These are phyloP conservation scores for Erebia aethiops DNA, from an alignment of 2,888 invertebrate genomes.

Conservation along the genomic window DNA sequence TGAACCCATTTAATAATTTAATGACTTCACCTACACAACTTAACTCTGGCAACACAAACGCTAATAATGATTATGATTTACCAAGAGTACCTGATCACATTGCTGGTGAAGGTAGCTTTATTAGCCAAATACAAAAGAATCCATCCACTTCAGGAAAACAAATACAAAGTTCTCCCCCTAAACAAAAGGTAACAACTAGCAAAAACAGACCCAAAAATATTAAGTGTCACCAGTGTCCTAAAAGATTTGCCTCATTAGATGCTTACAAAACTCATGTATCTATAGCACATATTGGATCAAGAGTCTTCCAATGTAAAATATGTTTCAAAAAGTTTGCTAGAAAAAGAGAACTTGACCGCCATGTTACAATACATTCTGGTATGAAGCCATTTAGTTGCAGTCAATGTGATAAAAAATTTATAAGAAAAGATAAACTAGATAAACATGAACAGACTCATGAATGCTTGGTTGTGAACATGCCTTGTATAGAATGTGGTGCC, in stretches of 20 bases:
- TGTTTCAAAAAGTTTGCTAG: constrained; percentile 87
- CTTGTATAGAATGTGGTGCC: constrained; percentile 85
- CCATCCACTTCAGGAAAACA: constrained; percentile 58
- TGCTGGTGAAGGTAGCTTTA: constrained; percentile 74
- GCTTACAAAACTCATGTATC: constrained; percentile 81
- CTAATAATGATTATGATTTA: constrained; percentile 63
- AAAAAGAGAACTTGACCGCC: constrained; percentile 87
- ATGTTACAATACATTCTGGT: constrained; percentile 86
- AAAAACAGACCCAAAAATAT: constrained; percentile 78
- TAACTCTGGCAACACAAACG: constrained; percentile 53
- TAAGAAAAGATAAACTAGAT: constrained; percentile 86
- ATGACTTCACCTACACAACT: constrained; percentile 70
- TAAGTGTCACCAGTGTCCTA: constrained; percentile 79
- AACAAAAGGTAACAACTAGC: constrained; percentile 57
- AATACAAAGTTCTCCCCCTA: constrained; percentile 60
- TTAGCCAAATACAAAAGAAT: constrained; percentile 66
- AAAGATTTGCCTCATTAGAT: constrained; percentile 77
- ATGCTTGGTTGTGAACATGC: constrained; percentile 81
- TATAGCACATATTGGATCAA: constrained; percentile 77
- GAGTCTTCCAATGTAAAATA: constrained; percentile 85
- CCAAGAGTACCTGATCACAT: constrained; percentile 80
- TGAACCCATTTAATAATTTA: constrained; percentile 82
- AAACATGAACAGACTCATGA: constrained; percentile 87
- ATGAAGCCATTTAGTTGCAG: constrained; percentile 87
- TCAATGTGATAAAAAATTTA: constrained; percentile 86